phyloP scores from a whole-genome alignment of 2,888 invertebrate genomes.

The Hirtodrosophila confusa region DNA sequence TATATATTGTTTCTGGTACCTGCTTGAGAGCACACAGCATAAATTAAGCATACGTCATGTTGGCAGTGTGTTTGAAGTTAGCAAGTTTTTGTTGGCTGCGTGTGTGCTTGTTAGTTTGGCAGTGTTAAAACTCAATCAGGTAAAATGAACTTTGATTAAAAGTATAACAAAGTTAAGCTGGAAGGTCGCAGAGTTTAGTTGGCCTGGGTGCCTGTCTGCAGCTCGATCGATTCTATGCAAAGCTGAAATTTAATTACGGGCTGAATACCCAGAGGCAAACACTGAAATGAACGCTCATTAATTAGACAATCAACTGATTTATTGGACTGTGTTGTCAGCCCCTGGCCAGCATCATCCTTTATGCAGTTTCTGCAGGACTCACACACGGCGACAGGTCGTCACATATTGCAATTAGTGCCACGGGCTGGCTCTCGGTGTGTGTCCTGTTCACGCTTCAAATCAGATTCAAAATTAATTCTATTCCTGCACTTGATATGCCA shows the following conservation, averaged over 20 bases:
- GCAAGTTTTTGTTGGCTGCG: neutral
- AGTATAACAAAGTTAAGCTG: conserved; percentile 62
- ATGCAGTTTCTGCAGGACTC: conserved; percentile 6
- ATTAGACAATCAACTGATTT: conserved; percentile 66
- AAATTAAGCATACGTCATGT: conserved; percentile 34
- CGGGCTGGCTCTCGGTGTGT: neutral
- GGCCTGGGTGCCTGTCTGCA: neutral
- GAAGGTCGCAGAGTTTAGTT: conserved; percentile 28
- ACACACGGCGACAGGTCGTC: conserved; percentile 21
- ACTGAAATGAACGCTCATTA: conserved; percentile 42
- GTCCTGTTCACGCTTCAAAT: conserved; percentile 6
- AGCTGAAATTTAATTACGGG: conserved; percentile 41
- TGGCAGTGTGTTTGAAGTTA: conserved; percentile 18
- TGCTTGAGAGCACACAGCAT: neutral
- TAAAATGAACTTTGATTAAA: conserved; percentile 74
- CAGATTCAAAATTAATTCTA: conserved; percentile 29
- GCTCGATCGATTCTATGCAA: conserved; percentile 20
- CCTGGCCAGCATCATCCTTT: conserved; percentile 11
- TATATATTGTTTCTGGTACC: too few relatives aligned
- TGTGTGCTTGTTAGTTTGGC: conserved; percentile 6
- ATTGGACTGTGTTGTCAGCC: conserved; percentile 29
- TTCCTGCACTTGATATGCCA: conserved; percentile 11
- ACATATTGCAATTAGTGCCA: conserved; percentile 21
- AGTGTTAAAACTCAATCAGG: conserved; percentile 62
- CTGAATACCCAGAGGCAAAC: conserved; percentile 21